phyloP scores from a whole-genome alignment of 2,797 vertebrate genomes.

The Tamandua tetradactyla region DNA sequence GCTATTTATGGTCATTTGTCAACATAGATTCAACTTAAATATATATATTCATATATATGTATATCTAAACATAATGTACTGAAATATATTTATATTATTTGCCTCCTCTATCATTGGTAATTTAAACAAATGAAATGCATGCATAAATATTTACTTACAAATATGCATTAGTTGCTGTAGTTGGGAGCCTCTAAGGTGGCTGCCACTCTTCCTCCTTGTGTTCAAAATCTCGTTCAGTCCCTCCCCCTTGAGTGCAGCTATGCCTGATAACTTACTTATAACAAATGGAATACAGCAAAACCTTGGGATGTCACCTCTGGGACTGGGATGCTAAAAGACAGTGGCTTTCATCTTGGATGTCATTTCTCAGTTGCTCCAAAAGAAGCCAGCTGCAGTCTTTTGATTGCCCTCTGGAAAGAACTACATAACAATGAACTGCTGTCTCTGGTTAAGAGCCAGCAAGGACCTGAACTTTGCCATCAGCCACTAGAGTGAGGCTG shows the following conservation, averaged over 20 bases:
- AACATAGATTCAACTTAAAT: no score
- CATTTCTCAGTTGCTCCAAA: neutral
- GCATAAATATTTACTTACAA: neutral
- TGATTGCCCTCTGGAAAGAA: no score
- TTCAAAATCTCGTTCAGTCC: neutral
- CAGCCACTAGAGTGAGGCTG: accelerated
- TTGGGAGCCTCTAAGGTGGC: no score
- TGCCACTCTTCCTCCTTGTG: no score
- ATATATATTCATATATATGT: no score
- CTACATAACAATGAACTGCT: no score
- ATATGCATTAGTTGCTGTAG: neutral
- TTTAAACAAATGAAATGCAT: no score
- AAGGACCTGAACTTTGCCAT: neutral
- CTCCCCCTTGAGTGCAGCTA: neutral
- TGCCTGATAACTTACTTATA: neutral
- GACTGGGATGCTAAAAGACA: neutral
- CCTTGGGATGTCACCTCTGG: accelerated
- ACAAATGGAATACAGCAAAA: neutral
- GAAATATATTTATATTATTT: no score
- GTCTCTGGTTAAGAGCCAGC: neutral
- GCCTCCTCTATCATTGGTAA: no score
- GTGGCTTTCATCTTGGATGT: neutral
- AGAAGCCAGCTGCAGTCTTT: neutral
- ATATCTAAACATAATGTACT: no score
- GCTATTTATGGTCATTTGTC: neutral